A percentile compares a stretch with the other conserved stretches of the same genome.
Evolutionary conservation across 2,888 invertebrate species (phyloP).

Genomic region (Hermodice carunculata): DNA sequence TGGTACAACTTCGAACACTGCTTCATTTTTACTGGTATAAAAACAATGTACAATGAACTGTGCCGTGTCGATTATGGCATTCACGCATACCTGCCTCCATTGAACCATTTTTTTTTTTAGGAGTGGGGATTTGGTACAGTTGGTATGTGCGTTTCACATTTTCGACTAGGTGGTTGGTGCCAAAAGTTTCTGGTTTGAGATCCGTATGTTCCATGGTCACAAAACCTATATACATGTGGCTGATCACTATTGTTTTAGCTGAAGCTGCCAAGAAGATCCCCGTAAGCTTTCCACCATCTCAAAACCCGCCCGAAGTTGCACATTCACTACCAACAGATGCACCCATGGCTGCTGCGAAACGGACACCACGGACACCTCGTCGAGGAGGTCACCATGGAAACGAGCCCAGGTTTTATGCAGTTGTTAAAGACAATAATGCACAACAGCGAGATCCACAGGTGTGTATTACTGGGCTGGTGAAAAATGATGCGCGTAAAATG

Average conservation of each 20-base stretch:
- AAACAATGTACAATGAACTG: too few species aligned
- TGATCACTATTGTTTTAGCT: neutral
- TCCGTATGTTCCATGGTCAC: too few species aligned
- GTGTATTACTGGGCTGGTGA: neutral
- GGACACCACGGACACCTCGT: slow-evolving; percentile 56
- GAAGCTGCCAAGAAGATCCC: slow-evolving; percentile 70
- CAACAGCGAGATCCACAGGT: slow-evolving; percentile 69
- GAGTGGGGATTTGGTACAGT: too few species aligned
- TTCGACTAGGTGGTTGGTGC: too few species aligned
- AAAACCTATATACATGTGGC: too few species aligned
- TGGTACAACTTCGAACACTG: too few species aligned
- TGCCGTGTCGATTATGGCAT: too few species aligned
- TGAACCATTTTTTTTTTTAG: too few species aligned
- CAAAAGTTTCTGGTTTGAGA: too few species aligned
- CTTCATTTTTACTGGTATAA: too few species aligned
- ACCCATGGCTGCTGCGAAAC: slow-evolving; percentile 44
- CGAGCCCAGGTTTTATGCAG: slow-evolving; percentile 93
- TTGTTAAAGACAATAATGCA: slow-evolving; percentile 80
- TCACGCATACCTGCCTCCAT: too few species aligned
- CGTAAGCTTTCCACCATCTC: neutral
- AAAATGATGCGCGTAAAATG: neutral
- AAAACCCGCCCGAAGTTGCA: slow-evolving; percentile 48
- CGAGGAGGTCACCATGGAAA: slow-evolving; percentile 46
- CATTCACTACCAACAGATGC: slow-evolving; percentile 65
- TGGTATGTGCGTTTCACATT: too few species aligned